Percentiles rank a stretch among this genome's conserved stretches.
phyloP scores from a whole-genome alignment of 2,797 vertebrate genomes.

The Cryptoblepharus egeriae region DNA sequence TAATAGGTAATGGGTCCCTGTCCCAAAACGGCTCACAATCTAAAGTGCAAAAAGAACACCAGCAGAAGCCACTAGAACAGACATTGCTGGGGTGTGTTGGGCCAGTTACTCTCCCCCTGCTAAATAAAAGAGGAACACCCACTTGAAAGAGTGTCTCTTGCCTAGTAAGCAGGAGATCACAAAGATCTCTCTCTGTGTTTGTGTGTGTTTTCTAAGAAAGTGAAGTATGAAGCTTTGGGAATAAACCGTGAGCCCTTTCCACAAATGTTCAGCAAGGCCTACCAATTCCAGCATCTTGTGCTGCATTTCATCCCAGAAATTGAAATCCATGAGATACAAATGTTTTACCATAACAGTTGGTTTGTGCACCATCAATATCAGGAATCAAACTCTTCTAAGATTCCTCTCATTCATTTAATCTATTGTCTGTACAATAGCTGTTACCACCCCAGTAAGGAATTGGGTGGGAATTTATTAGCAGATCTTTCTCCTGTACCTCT shows the following conservation, averaged over 20 bases:
- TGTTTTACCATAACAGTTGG: background rate
- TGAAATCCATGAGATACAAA: background rate
- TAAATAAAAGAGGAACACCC: too few species aligned
- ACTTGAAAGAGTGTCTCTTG: too few species aligned
- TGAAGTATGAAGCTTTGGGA: background rate
- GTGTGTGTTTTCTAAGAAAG: too few species aligned
- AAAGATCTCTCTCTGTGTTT: too few species aligned
- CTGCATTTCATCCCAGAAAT: background rate
- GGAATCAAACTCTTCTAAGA: background rate
- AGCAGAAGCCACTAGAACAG: too few species aligned
- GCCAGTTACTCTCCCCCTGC: too few species aligned
- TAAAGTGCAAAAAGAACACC: too few species aligned
- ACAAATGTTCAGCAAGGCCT: background rate
- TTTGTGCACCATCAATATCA: background rate
- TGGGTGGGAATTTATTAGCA: background rate
- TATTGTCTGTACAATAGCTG: background rate
- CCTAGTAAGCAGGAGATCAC: too few species aligned
- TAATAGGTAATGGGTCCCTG: too few species aligned
- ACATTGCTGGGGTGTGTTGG: too few species aligned
- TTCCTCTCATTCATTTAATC: conserved; percentile 3
- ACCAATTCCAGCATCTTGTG: background rate
- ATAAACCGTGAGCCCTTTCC: too few species aligned
- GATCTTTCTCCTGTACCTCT: background rate
- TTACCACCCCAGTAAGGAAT: conserved; percentile 20
- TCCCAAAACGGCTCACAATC: too few species aligned